Percentiles rank a stretch among this genome's conserved stretches.
Evolutionary conservation across 2,797 vertebrate genomes (phyloP).

Genomic region (Hephaestus fuliginosus): DNA sequence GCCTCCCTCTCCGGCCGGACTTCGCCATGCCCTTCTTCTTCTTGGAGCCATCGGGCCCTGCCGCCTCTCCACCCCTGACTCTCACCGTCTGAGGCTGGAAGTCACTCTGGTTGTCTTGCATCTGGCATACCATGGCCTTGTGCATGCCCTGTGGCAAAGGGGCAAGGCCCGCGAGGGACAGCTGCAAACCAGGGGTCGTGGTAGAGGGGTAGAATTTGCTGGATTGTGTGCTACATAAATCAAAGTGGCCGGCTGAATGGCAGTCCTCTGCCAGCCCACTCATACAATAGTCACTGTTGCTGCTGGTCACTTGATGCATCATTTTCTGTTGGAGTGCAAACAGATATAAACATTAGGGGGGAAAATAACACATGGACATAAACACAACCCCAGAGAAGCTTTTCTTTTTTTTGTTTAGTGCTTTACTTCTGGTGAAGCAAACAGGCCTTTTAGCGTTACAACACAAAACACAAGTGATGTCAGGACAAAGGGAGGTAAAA

Average conservation of each 20-base stretch:
- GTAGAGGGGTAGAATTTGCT: slow-evolving; percentile 92
- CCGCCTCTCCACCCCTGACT: slow-evolving; percentile 87
- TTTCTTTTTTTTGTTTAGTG: background rate
- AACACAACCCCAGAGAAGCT: slow-evolving; percentile 16
- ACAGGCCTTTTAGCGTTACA: slow-evolving; percentile 46
- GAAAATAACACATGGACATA: background rate
- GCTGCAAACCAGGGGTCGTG: slow-evolving; percentile 80
- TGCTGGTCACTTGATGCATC: slow-evolving; percentile 97
- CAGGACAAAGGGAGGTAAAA: slow-evolving; percentile 23
- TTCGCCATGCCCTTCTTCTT: slow-evolving; percentile 96
- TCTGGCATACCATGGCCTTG: slow-evolving; percentile 93
- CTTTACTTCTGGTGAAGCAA: slow-evolving; percentile 48
- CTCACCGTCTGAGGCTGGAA: slow-evolving; percentile 91
- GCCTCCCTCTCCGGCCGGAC: slow-evolving; percentile 95
- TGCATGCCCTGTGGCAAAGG: slow-evolving; percentile 89
- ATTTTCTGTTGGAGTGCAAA: slow-evolving; percentile 88
- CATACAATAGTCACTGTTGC: slow-evolving; percentile 93
- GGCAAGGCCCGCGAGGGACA: slow-evolving; percentile 81
- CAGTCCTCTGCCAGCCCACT: slow-evolving; percentile 92
- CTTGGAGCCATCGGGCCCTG: slow-evolving; percentile 92
- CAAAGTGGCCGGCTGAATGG: slow-evolving; percentile 93
- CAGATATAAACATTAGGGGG: slow-evolving; percentile 36
- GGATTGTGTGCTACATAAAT: slow-evolving; percentile 92
- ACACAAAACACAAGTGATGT: slow-evolving; percentile 23
- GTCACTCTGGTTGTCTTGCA: slow-evolving; percentile 90